phyloP scores from a whole-genome alignment of 2,888 invertebrate species.

The Mesorhabditis sp. region DNA sequence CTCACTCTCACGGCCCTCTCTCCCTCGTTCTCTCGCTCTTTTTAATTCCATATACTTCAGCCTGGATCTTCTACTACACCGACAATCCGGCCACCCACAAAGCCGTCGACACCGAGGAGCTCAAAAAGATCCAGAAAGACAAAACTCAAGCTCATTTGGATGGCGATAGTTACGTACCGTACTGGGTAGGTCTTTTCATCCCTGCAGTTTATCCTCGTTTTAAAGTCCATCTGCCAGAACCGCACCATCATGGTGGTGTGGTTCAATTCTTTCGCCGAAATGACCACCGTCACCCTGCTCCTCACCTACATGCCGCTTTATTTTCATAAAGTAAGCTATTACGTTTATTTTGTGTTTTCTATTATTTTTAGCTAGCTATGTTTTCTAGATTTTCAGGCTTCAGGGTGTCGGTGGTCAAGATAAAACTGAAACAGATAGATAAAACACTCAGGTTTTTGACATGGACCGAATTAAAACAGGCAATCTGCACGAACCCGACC shows the following conservation, averaged over 20 bases:
- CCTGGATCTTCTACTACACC: constrained; percentile 35
- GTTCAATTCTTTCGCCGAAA: constrained; percentile 50
- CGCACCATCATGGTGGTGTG: constrained; percentile 42
- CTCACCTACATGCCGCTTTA: constrained; percentile 51
- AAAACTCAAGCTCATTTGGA: constrained; percentile 47
- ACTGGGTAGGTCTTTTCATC: constrained; percentile 23
- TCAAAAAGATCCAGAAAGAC: constrained; percentile 38
- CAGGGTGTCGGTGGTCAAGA: too few species aligned
- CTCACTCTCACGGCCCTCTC: too few species aligned
- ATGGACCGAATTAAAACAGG: constrained; percentile 17
- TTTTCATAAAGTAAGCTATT: constrained; percentile 23
- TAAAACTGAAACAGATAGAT: too few species aligned
- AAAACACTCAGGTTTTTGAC: too few species aligned
- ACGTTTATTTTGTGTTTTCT: too few species aligned
- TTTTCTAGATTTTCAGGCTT: background rate
- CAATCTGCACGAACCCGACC: constrained; percentile 42
- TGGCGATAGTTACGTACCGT: constrained; percentile 48
- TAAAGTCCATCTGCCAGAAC: constrained; percentile 42
- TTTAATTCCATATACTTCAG: background rate
- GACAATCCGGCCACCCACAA: constrained; percentile 31
- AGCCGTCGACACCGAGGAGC: constrained; percentile 31
- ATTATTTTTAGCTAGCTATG: too few species aligned
- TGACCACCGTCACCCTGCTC: constrained; percentile 47
- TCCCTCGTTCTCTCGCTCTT: background rate
- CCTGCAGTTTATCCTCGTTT: background rate